Conservation (phyloP, 2,888 invertebrate species). For the Andrena hattorfiana region DNA sequence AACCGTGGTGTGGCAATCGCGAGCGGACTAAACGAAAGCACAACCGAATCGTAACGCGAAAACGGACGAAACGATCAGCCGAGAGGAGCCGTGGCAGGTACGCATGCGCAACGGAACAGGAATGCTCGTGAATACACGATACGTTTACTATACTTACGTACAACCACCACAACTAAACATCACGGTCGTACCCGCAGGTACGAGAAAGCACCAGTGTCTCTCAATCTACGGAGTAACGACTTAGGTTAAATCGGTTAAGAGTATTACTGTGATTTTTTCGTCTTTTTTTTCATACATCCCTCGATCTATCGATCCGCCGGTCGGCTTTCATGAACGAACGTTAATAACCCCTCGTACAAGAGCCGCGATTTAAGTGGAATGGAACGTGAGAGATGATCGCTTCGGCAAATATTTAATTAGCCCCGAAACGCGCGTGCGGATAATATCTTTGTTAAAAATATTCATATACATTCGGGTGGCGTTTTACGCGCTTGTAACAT, state of each 20-base stretch:
- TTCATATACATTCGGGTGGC: not conserved
- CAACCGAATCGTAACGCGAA: slow-evolving; percentile 66
- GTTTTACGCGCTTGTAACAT: slow-evolving; percentile 52
- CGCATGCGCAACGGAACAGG: slow-evolving; percentile 69
- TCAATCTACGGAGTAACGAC: slow-evolving; percentile 62
- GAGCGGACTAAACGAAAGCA: slow-evolving; percentile 63
- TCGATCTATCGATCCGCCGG: not conserved
- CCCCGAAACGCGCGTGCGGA: slow-evolving; percentile 3
- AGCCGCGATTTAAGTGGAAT: not conserved
- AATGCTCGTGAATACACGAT: slow-evolving; percentile 43
- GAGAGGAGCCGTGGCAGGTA: slow-evolving; percentile 56
- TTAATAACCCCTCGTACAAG: not conserved
- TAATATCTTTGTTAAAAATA: slow-evolving; percentile 38
- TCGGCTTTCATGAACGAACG: slow-evolving; percentile 11
- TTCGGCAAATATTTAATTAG: not conserved
- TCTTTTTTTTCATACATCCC: not conserved
- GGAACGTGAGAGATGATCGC: not conserved
- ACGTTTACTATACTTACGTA: slow-evolving; percentile 46
- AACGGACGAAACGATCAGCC: slow-evolving; percentile 68
- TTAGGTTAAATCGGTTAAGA: slow-evolving; percentile 13
- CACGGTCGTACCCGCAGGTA: slow-evolving; percentile 76
- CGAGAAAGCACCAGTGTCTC: slow-evolving; percentile 78
- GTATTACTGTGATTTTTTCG: not conserved
- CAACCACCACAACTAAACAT: slow-evolving; percentile 58
- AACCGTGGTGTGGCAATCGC: slow-evolving; percentile 44